Evolutionary conservation across 2,888 invertebrate genomes (phyloP).

Genomic region (Drosophila fulvimacula): DNA sequence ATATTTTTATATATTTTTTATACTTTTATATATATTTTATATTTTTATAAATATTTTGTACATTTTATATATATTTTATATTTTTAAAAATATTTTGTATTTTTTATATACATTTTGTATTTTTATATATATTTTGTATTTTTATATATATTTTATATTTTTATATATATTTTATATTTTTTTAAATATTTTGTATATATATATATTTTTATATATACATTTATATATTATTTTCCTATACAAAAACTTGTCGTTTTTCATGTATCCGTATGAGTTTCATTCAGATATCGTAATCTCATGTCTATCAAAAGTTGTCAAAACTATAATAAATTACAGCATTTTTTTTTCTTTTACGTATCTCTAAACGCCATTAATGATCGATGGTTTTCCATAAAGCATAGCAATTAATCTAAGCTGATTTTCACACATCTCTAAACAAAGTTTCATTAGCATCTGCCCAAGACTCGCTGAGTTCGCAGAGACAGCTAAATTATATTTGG

Average conservation of each 20-base stretch:
- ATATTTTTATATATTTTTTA: too few species aligned
- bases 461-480: neutral
- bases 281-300: neutral
- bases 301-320: neutral
- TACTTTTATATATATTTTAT: too few species aligned
- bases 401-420: slow-evolving; percentile 4
- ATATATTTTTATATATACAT: neutral
- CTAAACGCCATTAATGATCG: neutral
- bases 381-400: neutral
- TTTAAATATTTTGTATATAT: neutral
- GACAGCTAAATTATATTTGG: neutral
- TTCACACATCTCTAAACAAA: neutral
- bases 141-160: neutral
- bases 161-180: neutral
- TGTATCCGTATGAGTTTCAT: too few species aligned
- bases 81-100: neutral
- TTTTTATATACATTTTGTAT: too few species aligned
- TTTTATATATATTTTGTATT: neutral
- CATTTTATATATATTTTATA: too few species aligned
- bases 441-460: slow-evolving; percentile 1
- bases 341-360: neutral
- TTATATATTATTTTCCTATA: neutral
- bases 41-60: too few species aligned
- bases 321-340: neutral
- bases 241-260: neutral